Conservation (phyloP, 2,797 vertebrate species). For the Aviceda cuculoides region DNA sequence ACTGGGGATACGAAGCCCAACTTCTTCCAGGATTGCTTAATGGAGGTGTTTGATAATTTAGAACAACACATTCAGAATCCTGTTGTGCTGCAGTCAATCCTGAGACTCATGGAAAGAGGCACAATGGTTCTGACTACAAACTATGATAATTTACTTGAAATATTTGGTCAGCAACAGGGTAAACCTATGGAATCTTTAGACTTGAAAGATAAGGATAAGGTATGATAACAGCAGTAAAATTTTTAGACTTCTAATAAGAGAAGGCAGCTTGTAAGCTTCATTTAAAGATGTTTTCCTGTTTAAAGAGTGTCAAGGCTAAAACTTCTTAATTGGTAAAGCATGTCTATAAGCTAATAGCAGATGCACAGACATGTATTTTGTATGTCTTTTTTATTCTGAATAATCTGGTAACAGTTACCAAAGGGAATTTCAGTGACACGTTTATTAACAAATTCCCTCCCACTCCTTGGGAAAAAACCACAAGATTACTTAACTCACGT, state of each 20-base stretch:
- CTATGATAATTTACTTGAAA: slow-evolving; percentile 76
- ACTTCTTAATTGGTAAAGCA: not conserved
- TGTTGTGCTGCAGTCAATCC: slow-evolving; percentile 63
- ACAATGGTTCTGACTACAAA: slow-evolving; percentile 77
- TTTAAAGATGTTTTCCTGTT: not conserved
- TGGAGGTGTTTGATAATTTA: slow-evolving; percentile 75
- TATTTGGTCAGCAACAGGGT: slow-evolving; percentile 74
- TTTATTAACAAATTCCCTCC: not conserved
- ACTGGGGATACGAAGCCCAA: slow-evolving; percentile 73
- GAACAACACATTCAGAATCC: slow-evolving; percentile 75
- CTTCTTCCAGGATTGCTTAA: slow-evolving; percentile 79
- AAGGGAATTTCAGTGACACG: not conserved
- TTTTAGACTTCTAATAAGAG: not conserved
- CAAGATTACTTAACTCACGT: not conserved
- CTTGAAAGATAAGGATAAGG: slow-evolving; percentile 76
- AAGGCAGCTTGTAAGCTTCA: not conserved
- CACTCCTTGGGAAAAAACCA: not conserved
- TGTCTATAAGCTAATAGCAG: not conserved
- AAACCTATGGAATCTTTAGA: slow-evolving; percentile 78
- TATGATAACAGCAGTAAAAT: not conserved
- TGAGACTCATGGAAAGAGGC: slow-evolving; percentile 73
- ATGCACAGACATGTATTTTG: not conserved
- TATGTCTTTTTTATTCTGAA: not conserved
- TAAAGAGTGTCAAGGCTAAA: not conserved
- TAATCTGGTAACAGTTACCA: not conserved